These are phyloP conservation scores for Chrysopilus asiliformis DNA, from an alignment of 2,888 invertebrate species.

Conservation along the genomic window DNA sequence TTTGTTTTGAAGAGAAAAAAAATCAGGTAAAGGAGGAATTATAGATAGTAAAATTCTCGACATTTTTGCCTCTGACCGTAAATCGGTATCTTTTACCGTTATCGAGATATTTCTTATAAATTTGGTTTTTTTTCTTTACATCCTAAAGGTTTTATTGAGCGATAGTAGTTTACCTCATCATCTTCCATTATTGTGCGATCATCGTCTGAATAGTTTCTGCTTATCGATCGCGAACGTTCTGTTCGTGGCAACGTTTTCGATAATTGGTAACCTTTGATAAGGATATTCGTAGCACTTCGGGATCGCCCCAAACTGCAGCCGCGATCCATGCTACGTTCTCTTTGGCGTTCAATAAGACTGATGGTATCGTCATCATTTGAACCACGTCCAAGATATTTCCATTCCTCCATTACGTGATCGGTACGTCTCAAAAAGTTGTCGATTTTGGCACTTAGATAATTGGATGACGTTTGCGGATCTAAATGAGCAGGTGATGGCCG, in stretches of 20 bases:
- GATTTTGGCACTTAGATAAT: slow-evolving; percentile 60
- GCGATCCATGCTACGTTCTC: slow-evolving; percentile 30
- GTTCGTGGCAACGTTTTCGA: slow-evolving; percentile 37
- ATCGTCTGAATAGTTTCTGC: slow-evolving; percentile 39
- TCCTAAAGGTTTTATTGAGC: too few relatives aligned
- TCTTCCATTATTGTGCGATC: slow-evolving; percentile 51
- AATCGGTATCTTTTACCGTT: too few relatives aligned
- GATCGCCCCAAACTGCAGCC: slow-evolving; percentile 43
- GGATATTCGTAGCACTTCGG: slow-evolving; percentile 65
- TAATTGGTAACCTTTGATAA: slow-evolving; percentile 69
- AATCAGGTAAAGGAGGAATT: too few relatives aligned
- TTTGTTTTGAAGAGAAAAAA: too few relatives aligned
- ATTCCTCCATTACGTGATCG: slow-evolving; percentile 81
- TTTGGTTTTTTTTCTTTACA: too few relatives aligned
- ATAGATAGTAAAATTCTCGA: too few relatives aligned
- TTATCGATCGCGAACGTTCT: slow-evolving; percentile 29
- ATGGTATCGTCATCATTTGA: slow-evolving; percentile 29
- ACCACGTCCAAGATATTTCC: slow-evolving; percentile 50
- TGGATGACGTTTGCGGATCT: slow-evolving; percentile 65
- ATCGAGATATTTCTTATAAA: too few relatives aligned
- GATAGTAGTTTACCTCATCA: slow-evolving; percentile 54
- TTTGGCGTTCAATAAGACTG: slow-evolving; percentile 32
- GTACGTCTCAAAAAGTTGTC: slow-evolving; percentile 67
- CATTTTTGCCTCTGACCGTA: too few relatives aligned
- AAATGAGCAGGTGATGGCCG: slow-evolving; percentile 61